Conservation (phyloP, 1,140 invertebrate species). For the Coelopa frigida region DNA sequence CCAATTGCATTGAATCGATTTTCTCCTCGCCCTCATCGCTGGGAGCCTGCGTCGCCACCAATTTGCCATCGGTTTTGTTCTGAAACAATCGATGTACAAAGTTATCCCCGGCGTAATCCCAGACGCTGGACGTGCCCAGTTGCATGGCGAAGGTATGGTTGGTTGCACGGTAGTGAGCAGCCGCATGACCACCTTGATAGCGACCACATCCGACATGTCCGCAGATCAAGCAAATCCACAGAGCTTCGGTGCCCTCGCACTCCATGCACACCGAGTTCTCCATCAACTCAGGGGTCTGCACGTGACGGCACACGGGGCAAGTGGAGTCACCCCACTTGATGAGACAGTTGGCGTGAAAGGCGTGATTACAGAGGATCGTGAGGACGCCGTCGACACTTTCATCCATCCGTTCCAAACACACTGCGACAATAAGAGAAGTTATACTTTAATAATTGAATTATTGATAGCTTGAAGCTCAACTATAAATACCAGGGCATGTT, state of each 20-base stretch:
- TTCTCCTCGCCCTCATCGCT: constrained; percentile 72
- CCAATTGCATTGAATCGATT: constrained; percentile 85
- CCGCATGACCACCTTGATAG: constrained; percentile 58
- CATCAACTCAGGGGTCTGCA: constrained; percentile 86
- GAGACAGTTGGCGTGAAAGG: constrained; percentile 92
- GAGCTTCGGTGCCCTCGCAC: constrained; percentile 68
- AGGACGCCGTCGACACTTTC: constrained; percentile 95
- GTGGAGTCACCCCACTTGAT: constrained; percentile 94
- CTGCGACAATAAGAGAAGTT: constrained; percentile 11
- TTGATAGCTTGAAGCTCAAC: neutral
- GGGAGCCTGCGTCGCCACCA: constrained; percentile 67
- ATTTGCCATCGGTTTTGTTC: constrained; percentile 96
- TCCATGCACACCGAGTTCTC: constrained; percentile 77
- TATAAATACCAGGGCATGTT: constrained; percentile 71
- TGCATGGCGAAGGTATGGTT: constrained; percentile 97
- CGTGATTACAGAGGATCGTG: constrained; percentile 97
- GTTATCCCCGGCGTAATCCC: constrained; percentile 81
- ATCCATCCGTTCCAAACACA: constrained; percentile 88
- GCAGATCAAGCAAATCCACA: constrained; percentile 99
- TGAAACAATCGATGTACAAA: constrained; percentile 95
- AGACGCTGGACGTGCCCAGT: constrained; percentile 90
- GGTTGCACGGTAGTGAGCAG: constrained; percentile 85
- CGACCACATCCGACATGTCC: constrained; percentile 96
- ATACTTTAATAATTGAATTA: neutral
- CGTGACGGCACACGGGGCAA: constrained; percentile 72